Percentiles rank a stretch among this genome's conserved stretches.
These are phyloP conservation scores for Drosophila funebris DNA, from an alignment of 1,140 invertebrate species.

Conservation along the genomic window DNA sequence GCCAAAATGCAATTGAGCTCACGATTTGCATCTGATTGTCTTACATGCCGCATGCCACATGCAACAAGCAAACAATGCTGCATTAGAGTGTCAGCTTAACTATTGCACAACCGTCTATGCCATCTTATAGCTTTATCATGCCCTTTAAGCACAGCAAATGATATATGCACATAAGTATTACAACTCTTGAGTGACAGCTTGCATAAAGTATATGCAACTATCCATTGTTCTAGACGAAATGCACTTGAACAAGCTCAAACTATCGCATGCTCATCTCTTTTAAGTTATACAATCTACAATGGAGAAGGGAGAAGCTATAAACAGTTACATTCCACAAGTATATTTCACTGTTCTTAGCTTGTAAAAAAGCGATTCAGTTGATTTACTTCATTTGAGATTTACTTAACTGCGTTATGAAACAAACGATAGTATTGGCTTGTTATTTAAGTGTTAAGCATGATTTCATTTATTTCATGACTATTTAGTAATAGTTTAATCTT, in stretches of 20 bases:
- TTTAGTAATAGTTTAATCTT: too few relatives aligned
- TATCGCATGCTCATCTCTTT: not conserved
- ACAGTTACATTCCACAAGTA: too few relatives aligned
- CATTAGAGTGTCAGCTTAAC: constrained; percentile 1
- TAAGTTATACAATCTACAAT: too few relatives aligned
- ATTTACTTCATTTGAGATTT: too few relatives aligned
- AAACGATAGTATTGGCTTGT: too few relatives aligned
- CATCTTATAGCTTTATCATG: not conserved
- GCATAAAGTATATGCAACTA: not conserved
- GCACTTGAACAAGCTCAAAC: not conserved
- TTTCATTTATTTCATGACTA: too few relatives aligned
- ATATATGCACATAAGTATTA: not conserved
- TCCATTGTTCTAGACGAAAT: not conserved
- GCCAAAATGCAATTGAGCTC: constrained; percentile 25
- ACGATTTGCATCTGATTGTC: constrained; percentile 32
- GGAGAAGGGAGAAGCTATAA: too few relatives aligned
- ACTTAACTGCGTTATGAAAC: too few relatives aligned
- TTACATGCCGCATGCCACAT: constrained; percentile 10
- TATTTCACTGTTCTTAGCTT: too few relatives aligned
- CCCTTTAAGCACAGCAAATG: constrained; percentile 1
- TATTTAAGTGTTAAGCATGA: too few relatives aligned
- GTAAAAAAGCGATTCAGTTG: too few relatives aligned
- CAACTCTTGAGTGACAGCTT: not conserved
- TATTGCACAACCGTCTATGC: constrained; percentile 5
- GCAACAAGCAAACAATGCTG: constrained; percentile 3